Evolutionary conservation across 2,797 vertebrate species (phyloP), one percentile per base, ranked within the genome.

Genomic region (Zalophus californianus): DNA sequence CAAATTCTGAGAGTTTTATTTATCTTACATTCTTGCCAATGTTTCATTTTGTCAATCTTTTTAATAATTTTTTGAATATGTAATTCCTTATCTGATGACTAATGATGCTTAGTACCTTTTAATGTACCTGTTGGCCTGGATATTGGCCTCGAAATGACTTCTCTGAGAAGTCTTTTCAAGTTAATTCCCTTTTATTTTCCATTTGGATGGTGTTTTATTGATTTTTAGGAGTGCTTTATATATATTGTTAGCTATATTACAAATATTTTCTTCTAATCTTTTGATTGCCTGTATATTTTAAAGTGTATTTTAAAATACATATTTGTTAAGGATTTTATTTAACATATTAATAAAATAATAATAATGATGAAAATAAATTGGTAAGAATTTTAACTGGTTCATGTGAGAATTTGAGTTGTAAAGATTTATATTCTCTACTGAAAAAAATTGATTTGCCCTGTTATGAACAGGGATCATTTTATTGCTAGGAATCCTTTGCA

Each of bases 371-470:
- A 44, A 44, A 44, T 44, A 44, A 44, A 68, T 21, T 20, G 50
- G 25, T 20, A 85, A 52, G 23, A 75, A 70, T 86, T 92, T 86
- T 60, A 78, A 78, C 14, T 91, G 41, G 20, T 78, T 90, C 62
- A 86, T 68, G 25, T 10, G 50, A 52, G 18, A 78, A 58, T 85
- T 95, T 90, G 48, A 95, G 32, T 52, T 85, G 66, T 73, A 75
- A 38, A 90, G 12, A 82, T 52, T 84, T 60, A 52, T n/a, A 68
- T 78, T 92, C 52, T 78, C n/a, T 89, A 35, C 52, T 92, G 44
- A 82, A 86, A 15, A 80, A 44, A 93, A 97, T 20, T 62, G 32
- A 78, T 87, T 87, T 84, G 20, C 13, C 62, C 78, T 91, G 8
- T 20, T 73, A 86, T 82, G 5, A 80, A 56, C 14, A 86, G 14